A percentile compares a stretch with the other conserved stretches of the same genome.
These are phyloP conservation scores for Spinus pinus DNA, from an alignment of 2,797 vertebrate genomes.

Conservation along the genomic window DNA sequence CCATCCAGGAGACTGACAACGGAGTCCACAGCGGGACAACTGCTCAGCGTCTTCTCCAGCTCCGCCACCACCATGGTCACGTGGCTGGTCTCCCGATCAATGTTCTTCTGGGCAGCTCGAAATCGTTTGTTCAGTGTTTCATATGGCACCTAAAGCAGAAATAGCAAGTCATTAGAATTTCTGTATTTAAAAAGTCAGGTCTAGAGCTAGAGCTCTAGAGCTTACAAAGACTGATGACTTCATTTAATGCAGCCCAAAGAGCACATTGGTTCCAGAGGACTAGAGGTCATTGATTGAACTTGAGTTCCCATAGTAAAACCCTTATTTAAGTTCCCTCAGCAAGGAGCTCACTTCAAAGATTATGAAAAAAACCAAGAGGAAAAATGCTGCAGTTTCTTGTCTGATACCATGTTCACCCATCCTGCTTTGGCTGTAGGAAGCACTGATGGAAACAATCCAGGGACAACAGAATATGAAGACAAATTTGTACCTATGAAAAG, in stretches of 20 bases:
- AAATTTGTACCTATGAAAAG: neutral
- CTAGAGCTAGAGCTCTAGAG: neutral
- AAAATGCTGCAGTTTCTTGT: neutral
- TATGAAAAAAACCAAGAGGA: neutral
- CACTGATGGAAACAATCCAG: neutral
- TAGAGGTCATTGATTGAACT: neutral
- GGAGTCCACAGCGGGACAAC: slow-evolving; percentile 94
- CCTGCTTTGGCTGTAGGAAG: neutral
- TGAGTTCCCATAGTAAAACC: neutral
- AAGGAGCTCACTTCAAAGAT: neutral
- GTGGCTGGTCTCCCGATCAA: slow-evolving; percentile 96
- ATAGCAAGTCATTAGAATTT: neutral
- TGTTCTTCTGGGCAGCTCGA: slow-evolving; percentile 96
- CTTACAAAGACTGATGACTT: neutral
- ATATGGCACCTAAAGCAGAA: slow-evolving; percentile 87
- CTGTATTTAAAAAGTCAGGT: neutral
- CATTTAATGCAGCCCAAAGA: neutral
- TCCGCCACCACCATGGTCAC: slow-evolving; percentile 98
- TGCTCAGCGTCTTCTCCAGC: slow-evolving; percentile 95
- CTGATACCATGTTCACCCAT: neutral
- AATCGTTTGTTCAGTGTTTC: slow-evolving; percentile 98
- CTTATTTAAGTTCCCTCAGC: neutral
- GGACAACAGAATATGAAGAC: neutral
- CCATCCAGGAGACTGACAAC: slow-evolving; percentile 96
- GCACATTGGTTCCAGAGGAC: neutral